Conservation (phyloP, 2,113 vertebrate genomes). For the Istiophorus platypterus region DNA sequence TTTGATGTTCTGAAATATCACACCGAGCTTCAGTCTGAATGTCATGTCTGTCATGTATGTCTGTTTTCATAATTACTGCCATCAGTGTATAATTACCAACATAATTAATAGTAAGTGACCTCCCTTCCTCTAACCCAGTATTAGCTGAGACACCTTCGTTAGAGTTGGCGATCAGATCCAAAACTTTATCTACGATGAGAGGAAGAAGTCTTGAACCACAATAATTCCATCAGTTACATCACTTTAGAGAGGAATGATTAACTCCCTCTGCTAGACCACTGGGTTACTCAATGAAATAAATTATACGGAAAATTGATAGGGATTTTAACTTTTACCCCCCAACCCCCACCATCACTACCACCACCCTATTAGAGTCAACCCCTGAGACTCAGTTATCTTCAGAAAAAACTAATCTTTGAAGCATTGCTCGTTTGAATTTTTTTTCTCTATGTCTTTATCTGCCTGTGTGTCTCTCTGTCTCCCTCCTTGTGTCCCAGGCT, state of each 20-base stretch:
- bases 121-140: conserved; percentile 28
- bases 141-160: conserved; percentile 40
- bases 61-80: conserved; percentile 69
- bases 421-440: conserved; percentile 57
- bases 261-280: conserved; percentile 75
- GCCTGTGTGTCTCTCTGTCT: conserved; percentile 38
- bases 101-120: conserved; percentile 60
- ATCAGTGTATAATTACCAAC: conserved; percentile 52
- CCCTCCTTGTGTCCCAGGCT: conserved; percentile 83
- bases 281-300: conserved; percentile 76
- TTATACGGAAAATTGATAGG: conserved; percentile 82
- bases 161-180: conserved; percentile 54
- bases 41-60: conserved; percentile 39
- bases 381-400: conserved; percentile 74
- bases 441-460: conserved; percentile 18
- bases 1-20: conserved; percentile 78
- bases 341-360: conserved; percentile 33
- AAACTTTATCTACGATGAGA: conserved; percentile 73
- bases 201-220: conserved; percentile 67
- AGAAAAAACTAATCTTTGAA: conserved; percentile 74
- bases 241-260: conserved; percentile 83
- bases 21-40: conserved; percentile 61
- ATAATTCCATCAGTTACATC: conserved; percentile 86
- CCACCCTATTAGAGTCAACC: conserved; percentile 59
- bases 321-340: conserved; percentile 65